Conservation (phyloP, 2,888 invertebrate species). For the Asteroscopus sphinx region DNA sequence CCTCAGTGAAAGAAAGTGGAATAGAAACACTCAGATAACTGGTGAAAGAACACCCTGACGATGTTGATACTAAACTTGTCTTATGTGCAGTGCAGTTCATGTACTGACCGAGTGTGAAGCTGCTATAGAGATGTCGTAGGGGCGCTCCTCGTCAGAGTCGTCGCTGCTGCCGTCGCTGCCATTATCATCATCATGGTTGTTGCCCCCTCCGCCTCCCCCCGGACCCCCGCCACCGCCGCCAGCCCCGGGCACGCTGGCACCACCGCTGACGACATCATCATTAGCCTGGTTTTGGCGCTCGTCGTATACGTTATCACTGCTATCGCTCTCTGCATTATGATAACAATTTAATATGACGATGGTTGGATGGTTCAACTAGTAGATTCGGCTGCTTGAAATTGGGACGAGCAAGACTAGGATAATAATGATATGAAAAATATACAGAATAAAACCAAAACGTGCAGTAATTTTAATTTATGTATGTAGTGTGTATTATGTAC, state of each 20-base stretch:
- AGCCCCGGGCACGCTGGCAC: conserved; percentile 3
- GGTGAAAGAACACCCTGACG: background rate
- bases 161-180: conserved; percentile 38
- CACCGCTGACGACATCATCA: conserved; percentile 5
- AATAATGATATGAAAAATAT: too few relatives aligned
- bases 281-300: conserved; percentile 16
- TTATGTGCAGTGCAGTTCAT: background rate
- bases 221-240: conserved; percentile 8
- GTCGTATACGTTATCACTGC: conserved; percentile 28
- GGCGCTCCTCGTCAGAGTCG: conserved; percentile 64
- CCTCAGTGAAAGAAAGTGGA: too few relatives aligned
- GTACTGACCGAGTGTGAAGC: conserved; percentile 80
- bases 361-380: background rate
- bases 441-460: background rate
- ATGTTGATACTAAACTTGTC: background rate
- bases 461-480: too few relatives aligned
- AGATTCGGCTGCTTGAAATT: background rate
- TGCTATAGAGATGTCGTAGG: conserved; percentile 79
- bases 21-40: background rate
- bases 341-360: background rate
- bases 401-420: too few relatives aligned
- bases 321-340: conserved; percentile 36
- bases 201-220: conserved; percentile 8
- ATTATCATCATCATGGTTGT: conserved; percentile 17
- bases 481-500: too few relatives aligned